These are phyloP conservation scores for Stomorhina lunata DNA, from an alignment of 2,888 invertebrate species.

Conservation along the genomic window DNA sequence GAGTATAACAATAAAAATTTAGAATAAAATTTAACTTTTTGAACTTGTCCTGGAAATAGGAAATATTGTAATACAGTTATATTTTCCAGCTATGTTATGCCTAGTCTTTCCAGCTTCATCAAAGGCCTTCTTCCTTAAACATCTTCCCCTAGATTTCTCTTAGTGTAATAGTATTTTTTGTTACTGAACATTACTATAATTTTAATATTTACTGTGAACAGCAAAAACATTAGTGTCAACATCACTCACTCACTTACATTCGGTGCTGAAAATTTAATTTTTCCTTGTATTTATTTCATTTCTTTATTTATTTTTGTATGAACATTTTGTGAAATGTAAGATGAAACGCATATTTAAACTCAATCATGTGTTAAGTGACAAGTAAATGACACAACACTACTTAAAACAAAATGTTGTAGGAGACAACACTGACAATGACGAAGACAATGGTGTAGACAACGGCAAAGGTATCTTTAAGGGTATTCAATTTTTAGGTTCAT, in stretches of 20 bases:
- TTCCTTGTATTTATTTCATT: conserved; percentile 34
- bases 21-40: too few species aligned
- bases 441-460: not conserved
- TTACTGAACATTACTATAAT: not conserved
- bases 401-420: conserved; percentile 30
- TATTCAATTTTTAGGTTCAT: too few species aligned
- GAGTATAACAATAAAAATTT: too few species aligned
- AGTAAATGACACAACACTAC: conserved; percentile 71
- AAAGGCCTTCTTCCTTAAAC: too few species aligned
- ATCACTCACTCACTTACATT: conserved; percentile 35
- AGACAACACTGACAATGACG: conserved; percentile 24
- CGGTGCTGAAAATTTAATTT: conserved; percentile 38
- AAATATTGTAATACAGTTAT: too few species aligned
- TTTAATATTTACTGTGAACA: conserved; percentile 30
- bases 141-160: not conserved
- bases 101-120: too few species aligned
- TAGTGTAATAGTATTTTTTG: not conserved
- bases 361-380: conserved; percentile 76
- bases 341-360: conserved; percentile 64
- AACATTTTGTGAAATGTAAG: conserved; percentile 43
- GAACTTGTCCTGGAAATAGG: too few species aligned
- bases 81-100: too few species aligned
- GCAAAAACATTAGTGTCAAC: conserved; percentile 54
- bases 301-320: conserved; percentile 7
- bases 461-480: too few species aligned